These are phyloP conservation scores for Acromyrmex heyeri DNA, from an alignment of 1,140 invertebrate genomes.

Conservation along the genomic window DNA sequence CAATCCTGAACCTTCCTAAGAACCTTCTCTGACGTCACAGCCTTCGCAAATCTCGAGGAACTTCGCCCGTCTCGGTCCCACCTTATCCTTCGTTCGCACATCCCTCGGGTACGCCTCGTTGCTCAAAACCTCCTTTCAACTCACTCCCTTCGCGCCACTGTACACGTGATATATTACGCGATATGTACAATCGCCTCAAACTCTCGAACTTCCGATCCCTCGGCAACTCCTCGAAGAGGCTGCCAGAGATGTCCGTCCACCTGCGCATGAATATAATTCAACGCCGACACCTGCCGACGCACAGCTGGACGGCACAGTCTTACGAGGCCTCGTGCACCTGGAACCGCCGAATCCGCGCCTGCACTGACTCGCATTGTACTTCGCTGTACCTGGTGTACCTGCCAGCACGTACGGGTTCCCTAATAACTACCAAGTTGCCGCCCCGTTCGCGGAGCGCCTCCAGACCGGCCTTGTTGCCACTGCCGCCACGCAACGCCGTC, in stretches of 20 bases:
- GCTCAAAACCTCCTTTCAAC: slow-evolving; percentile 15
- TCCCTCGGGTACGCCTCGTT: slow-evolving; percentile 1
- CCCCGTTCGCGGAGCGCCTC: slow-evolving; percentile 83
- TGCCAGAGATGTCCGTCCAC: neutral
- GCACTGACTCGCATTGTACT: slow-evolving; percentile 87
- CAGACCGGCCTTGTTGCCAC: slow-evolving; percentile 79
- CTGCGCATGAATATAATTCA: slow-evolving; percentile 13
- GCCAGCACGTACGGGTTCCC: slow-evolving; percentile 86
- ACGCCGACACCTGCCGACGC: neutral
- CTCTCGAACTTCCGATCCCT: neutral
- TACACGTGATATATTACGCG: slow-evolving; percentile 33
- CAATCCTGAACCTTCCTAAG: slow-evolving; percentile 24
- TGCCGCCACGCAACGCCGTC: slow-evolving; percentile 63
- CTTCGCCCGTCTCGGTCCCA: neutral
- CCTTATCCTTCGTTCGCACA: neutral
- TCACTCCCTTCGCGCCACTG: slow-evolving; percentile 14
- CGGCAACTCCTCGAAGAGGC: slow-evolving; percentile 10
- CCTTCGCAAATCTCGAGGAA: slow-evolving; percentile 50
- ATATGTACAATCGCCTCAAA: slow-evolving; percentile 61
- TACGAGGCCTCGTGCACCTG: slow-evolving; percentile 86
- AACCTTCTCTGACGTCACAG: slow-evolving; percentile 42
- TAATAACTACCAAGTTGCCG: slow-evolving; percentile 87
- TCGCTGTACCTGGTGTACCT: slow-evolving; percentile 87
- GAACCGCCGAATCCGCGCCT: slow-evolving; percentile 86
- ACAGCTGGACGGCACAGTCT: slow-evolving; percentile 18